Conservation (phyloP, 2,888 invertebrate genomes). For the Nomada lathburiana region DNA sequence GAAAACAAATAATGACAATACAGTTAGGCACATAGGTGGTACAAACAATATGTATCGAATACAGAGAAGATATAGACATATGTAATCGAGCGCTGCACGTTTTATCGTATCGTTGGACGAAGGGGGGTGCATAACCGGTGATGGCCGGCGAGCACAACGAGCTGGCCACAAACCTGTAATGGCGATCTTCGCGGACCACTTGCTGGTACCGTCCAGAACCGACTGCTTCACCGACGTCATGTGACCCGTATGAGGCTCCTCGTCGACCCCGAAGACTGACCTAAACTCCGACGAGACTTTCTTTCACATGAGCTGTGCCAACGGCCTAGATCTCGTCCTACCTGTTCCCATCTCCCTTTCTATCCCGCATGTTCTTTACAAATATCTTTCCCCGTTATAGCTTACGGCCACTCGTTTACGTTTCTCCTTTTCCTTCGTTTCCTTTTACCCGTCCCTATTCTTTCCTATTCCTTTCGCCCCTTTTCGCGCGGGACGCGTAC, state of each 20-base stretch:
- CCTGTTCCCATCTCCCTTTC: conserved; percentile 34
- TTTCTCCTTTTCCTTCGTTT: not conserved
- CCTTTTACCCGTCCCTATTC: not conserved
- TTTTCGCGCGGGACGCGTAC: not conserved
- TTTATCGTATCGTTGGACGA: conserved; percentile 53
- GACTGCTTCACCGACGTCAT: conserved; percentile 99
- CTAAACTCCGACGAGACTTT: conserved; percentile 87
- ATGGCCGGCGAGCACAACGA: conserved; percentile 68
- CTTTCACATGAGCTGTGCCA: conserved; percentile 75
- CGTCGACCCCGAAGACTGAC: conserved; percentile 98
- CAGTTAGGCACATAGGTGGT: conserved; percentile 51
- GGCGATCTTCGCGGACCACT: conserved; percentile 99
- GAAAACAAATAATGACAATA: conserved; percentile 30
- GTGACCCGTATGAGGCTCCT: conserved; percentile 96
- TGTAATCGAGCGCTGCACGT: conserved; percentile 58
- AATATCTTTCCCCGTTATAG: not conserved
- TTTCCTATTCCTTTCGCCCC: not conserved
- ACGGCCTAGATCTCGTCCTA: conserved; percentile 71
- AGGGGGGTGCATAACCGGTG: conserved; percentile 59
- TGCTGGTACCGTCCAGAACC: conserved; percentile 99
- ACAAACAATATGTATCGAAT: conserved; percentile 42
- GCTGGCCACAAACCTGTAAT: conserved; percentile 95
- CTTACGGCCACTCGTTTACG: not conserved
- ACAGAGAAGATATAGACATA: conserved; percentile 25
- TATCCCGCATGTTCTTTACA: not conserved